Evolutionary conservation across 2,797 vertebrate genomes (phyloP), one percentile per base, ranked within the genome.

Genomic region (Enteromius fasciolatus): DNA sequence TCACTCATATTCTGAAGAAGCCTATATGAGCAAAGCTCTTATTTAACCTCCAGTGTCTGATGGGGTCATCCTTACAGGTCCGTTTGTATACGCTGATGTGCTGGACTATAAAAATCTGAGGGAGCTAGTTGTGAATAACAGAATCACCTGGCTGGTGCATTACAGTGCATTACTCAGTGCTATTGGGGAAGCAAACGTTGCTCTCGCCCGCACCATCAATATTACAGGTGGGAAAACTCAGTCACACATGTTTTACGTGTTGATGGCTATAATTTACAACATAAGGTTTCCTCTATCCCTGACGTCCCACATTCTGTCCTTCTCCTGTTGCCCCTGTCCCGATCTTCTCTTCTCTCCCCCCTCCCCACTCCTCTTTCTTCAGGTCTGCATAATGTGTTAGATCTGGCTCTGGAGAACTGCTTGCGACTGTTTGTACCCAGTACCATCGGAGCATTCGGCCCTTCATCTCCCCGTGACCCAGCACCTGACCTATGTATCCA

Each of bases 371-470:
- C 2, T 59, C 76, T 39, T 80, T 44, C 66, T 75, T 61, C 31
- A 95, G 95, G 95, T 59, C 89, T 95, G 72, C 95, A 95, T 84
- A 95, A 95, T 69, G 93, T 95, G 68, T 89, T 95, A 87, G 95
- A 95, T 85, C 88, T 95, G 89, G 94, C 95, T 10, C 76, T 94
- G 67, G 94, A 95, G 90, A 94, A 94, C 90, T 93, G 91, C 88
- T 91, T 95, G 76, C 93, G 94, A n/a, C 90, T 95, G 63, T 95
- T 95, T 87, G 92, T 95, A 41, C 94, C 94, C 54, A 95, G 94
- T 90, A 95, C 95, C 83, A 95, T 95, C n/a, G 95, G 94, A 83
- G 95, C 94, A 0, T 95, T 95, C 74, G 95, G 95, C 18, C 94
- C 94, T 50, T 91, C 94, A 1, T 95, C 95, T 46, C 95, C 95